Percentiles rank a stretch among this genome's conserved stretches.
Evolutionary conservation across 2,113 vertebrate genomes (phyloP).

Genomic region (Toxostoma redivivum): DNA sequence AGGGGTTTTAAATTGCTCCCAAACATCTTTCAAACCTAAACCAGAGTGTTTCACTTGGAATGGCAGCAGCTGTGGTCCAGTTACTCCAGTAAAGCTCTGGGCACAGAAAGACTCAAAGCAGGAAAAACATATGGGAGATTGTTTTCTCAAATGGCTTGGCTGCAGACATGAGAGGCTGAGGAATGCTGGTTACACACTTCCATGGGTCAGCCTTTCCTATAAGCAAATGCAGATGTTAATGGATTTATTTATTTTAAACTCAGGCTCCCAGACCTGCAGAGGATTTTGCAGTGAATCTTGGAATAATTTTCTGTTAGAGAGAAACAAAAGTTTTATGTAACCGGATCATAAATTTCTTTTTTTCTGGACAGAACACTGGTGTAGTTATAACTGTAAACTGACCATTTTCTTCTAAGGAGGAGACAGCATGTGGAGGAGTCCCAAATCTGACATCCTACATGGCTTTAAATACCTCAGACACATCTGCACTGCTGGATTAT

Average conservation of each 20-base stretch:
- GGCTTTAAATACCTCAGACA: background rate
- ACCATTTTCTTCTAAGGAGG: background rate
- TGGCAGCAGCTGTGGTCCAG: slow-evolving; percentile 1
- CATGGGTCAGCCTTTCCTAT: slow-evolving; percentile 41
- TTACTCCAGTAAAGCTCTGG: slow-evolving; percentile 23
- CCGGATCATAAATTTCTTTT: slow-evolving; percentile 17
- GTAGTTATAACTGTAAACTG: background rate
- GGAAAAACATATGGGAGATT: slow-evolving; percentile 7
- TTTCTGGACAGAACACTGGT: slow-evolving; percentile 12
- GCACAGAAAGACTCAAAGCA: slow-evolving; percentile 10
- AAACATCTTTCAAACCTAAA: slow-evolving; percentile 4
- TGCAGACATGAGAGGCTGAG: slow-evolving; percentile 2
- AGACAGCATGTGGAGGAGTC: background rate
- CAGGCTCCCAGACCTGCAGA: slow-evolving; percentile 15
- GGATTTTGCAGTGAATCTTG: slow-evolving; percentile 33
- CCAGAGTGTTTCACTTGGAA: slow-evolving; percentile 47
- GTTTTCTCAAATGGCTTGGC: slow-evolving; percentile 48
- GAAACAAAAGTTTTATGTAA: slow-evolving; percentile 20
- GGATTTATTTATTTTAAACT: slow-evolving; percentile 49
- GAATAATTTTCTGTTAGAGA: slow-evolving; percentile 9
- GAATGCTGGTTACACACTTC: slow-evolving; percentile 45
- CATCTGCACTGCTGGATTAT: background rate
- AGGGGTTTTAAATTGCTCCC: background rate
- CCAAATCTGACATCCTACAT: background rate
- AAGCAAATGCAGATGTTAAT: slow-evolving; percentile 54